phyloP scores from a whole-genome alignment of 1,140 invertebrate genomes.

The Homalodisca vitripennis region DNA sequence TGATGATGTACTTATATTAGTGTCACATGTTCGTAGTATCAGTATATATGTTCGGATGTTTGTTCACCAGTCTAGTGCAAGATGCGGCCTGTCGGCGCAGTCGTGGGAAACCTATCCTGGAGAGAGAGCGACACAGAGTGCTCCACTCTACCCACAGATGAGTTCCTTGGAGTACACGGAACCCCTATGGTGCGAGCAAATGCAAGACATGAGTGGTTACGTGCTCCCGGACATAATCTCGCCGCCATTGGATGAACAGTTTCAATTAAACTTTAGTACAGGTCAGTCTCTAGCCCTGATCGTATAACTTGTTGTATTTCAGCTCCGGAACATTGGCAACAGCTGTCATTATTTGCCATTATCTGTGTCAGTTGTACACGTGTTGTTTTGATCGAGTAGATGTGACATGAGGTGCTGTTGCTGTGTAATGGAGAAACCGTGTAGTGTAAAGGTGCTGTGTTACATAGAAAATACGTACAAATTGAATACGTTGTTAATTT shows the following conservation, averaged over 20 bases:
- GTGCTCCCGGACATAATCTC: not conserved
- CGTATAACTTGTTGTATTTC: not conserved
- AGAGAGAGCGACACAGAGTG: conserved; percentile 3
- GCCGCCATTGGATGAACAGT: conserved; percentile 19
- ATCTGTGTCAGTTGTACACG: not conserved
- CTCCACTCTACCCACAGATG: too few relatives aligned
- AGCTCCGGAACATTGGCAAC: not conserved
- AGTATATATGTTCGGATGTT: too few relatives aligned
- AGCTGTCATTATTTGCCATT: not conserved
- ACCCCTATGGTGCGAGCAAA: not conserved
- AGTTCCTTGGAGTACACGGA: too few relatives aligned
- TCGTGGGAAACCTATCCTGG: not conserved
- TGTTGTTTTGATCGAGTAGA: not conserved
- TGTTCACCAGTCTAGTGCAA: too few relatives aligned
- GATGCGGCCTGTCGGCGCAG: conserved; percentile 2
- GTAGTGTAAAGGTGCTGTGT: not conserved
- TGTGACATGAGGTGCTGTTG: not conserved
- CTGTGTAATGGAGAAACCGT: not conserved
- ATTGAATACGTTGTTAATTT: too few relatives aligned
- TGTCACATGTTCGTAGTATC: too few relatives aligned
- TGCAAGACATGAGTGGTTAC: conserved; percentile 18
- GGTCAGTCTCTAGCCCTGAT: not conserved
- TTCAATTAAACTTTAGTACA: not conserved
- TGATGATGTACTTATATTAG: too few relatives aligned
- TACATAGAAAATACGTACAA: too few relatives aligned